Percentiles rank a stretch among this genome's conserved stretches.
Conservation (phyloP, 2,113 vertebrate genomes). For the Mustela nigripes region DNA sequence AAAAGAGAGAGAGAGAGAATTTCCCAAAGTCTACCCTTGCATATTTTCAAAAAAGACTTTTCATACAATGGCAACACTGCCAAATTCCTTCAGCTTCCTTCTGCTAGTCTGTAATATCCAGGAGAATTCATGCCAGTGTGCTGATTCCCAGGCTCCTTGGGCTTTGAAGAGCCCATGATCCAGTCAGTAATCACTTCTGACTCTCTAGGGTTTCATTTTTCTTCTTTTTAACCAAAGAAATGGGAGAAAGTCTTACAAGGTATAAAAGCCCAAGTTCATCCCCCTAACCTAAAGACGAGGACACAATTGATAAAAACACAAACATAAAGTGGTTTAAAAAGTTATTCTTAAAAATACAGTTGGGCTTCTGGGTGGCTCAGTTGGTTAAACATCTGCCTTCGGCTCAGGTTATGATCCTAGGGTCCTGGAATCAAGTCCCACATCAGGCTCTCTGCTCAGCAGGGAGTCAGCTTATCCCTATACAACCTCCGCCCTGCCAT, state of each 20-base stretch:
- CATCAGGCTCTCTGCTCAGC: too few relatives aligned
- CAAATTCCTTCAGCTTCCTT: background rate
- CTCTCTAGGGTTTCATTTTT: background rate
- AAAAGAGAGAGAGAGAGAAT: background rate
- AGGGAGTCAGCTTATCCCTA: too few relatives aligned
- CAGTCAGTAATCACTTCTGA: background rate
- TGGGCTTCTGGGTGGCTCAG: background rate
- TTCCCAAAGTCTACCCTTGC: background rate
- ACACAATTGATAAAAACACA: background rate
- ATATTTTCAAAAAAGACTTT: background rate
- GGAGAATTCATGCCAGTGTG: background rate
- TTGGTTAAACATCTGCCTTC: background rate
- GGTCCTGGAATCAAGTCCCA: too few relatives aligned
- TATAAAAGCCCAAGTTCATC: background rate
- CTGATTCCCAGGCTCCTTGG: background rate
- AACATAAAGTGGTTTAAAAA: background rate
- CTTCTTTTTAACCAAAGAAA: background rate
- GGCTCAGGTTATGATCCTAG: background rate
- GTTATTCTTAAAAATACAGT: background rate
- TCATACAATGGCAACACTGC: background rate
- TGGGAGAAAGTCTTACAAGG: constrained; percentile 3
- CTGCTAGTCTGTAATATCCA: background rate
- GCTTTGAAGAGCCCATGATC: background rate
- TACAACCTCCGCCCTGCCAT: too few relatives aligned
- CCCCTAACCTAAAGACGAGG: background rate